Base-by-base conservation (phyloP, 2,888 invertebrate genomes). In the Agriopis marginaria region DNA sequence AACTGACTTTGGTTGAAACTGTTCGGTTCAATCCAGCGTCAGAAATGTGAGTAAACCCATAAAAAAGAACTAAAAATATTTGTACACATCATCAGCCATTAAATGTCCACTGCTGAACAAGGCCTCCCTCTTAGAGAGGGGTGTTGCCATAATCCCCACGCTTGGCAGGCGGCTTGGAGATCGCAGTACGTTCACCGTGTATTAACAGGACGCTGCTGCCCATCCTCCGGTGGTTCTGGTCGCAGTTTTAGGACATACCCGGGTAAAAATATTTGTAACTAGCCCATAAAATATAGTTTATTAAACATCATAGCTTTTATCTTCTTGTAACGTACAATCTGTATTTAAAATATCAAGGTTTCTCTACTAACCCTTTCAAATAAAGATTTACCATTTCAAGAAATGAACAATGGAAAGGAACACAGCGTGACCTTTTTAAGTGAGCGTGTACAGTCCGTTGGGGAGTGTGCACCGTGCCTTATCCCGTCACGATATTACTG, bases 401-500 rank as follows among this genome's bases (percentile, higher is more conserved):
- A 40, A 71, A 56, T 63, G 63, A 71, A 71, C 74, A 74, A 74
- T 74, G 54, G 71, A 62, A 64, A 51, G 66, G 44, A 60, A 64
- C 49, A 32, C 4, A 12, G 67, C n/a, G 12, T 75, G 71, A 75
- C 75, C 75, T 72, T 71, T 71, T 60, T 45, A 45, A 32, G 47
- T 7, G 49, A 61, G 47, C 59, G 59, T 49, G 23, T 45, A 42
- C 17, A 11, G 47, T 63, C 53, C 63, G 56, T 61, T 45, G 55
- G 59, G 40, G 63, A 68, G 65, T 75, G 56, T 64, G 66, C 55
- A 66, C 75, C 71, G 70, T 70, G 72, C 77, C 73, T 73, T 54
- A 49, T 7, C n/a, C 7, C 40, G 17, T 63, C 68, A 69, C 69
- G 68, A 73, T 54, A 42, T 23, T 11, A n/a, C 50, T 67, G 60